Conservation (phyloP, 2,113 vertebrate genomes). For the Thymallus thymallus region DNA sequence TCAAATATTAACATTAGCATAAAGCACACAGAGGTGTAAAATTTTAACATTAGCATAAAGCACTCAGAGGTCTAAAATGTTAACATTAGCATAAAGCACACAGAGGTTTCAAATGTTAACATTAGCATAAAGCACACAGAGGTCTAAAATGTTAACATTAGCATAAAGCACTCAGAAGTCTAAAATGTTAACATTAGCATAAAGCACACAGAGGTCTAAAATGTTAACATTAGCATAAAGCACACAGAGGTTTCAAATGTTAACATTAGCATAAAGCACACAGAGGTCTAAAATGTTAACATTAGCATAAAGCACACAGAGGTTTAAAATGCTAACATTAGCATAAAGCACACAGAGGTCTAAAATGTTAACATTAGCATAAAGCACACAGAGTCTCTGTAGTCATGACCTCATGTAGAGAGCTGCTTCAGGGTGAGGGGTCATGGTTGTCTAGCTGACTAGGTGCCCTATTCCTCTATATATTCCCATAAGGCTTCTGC, state of each 20-base stretch:
- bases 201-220: conserved; percentile 59
- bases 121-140: conserved; percentile 67
- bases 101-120: conserved; percentile 58
- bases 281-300: conserved; percentile 58
- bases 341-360: conserved; percentile 65
- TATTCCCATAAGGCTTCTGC: too few species aligned
- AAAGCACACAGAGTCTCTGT: conserved; percentile 45
- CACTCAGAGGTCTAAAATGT: conserved; percentile 55
- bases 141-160: conserved; percentile 66
- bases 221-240: conserved; percentile 71
- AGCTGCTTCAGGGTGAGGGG: too few species aligned
- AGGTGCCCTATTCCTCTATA: too few species aligned
- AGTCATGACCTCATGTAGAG: too few species aligned
- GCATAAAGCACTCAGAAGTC: conserved; percentile 62
- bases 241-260: conserved; percentile 55
- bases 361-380: conserved; percentile 72
- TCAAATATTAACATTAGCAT: conserved; percentile 68
- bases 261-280: conserved; percentile 69
- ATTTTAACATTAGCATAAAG: conserved; percentile 71
- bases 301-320: conserved; percentile 67
- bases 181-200: conserved; percentile 68
- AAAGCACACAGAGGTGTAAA: conserved; percentile 59
- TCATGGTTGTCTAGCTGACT: too few species aligned
- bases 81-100: conserved; percentile 69
- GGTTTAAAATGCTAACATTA: conserved; percentile 66